These are phyloP conservation scores for Atrichornis clamosus DNA, from an alignment of 2,113 vertebrate species.

Conservation along the genomic window DNA sequence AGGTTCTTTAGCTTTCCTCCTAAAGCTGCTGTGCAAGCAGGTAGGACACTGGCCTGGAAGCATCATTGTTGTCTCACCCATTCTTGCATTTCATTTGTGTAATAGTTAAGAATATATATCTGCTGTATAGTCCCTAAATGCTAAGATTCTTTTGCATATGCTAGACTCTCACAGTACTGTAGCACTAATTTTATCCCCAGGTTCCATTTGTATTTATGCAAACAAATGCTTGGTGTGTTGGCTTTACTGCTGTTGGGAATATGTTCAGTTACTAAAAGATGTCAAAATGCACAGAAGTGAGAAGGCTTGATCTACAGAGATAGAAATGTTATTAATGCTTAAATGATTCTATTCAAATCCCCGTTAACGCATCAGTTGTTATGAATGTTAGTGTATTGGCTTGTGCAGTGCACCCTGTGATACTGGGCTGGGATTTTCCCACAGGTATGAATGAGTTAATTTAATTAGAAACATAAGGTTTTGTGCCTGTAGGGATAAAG, in stretches of 20 bases:
- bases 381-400: conserved; percentile 2
- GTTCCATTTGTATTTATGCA: background rate
- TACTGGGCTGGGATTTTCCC: conserved; percentile 23
- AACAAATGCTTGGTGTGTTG: background rate
- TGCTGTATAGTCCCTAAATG: background rate
- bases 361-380: conserved; percentile 30
- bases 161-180: background rate
- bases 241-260: background rate
- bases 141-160: background rate
- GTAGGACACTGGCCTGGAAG: background rate
- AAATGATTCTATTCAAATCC: conserved; percentile 43
- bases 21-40: background rate
- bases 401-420: background rate
- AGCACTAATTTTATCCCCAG: background rate
- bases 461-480: background rate
- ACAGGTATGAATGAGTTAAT: conserved; percentile 32
- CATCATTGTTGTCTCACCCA: background rate
- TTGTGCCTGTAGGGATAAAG: background rate
- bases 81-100: background rate
- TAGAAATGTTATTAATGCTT: conserved; percentile 48
- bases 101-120: background rate
- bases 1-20: background rate
- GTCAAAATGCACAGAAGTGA: background rate
- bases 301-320: conserved; percentile 35
- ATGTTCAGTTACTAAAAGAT: background rate